Evolutionary conservation across 2,113 vertebrate species (phyloP), one percentile per base, ranked within the genome.

Genomic region (Pachypanchax playfairii): DNA sequence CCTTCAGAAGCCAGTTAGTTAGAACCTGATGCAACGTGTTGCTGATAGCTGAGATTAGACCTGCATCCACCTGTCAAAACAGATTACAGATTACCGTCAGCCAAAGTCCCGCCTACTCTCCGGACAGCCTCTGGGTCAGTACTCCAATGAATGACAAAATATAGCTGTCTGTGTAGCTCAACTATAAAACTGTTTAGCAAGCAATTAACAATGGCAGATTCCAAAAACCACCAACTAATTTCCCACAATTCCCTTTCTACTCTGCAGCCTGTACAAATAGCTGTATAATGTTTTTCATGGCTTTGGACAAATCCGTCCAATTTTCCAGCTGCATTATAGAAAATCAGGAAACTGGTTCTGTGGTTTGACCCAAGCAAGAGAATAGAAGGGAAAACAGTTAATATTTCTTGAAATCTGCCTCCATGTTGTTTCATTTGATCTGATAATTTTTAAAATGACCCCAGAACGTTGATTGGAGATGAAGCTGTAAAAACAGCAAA

Each of bases 1-100:
- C 70, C 80, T 85, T 83, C 80, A 84, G 74, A 12, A 66, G 57
- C 75, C 73, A 90, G 86, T 91, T 89, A 88, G 66, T 33, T 26
- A 22, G 67, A 78, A 70, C 80, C 66, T 85, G 62, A 89, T 76
- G 71, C 77, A 73, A 65, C 7, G 39, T 70, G 77, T 82, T 87
- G 60, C 64, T 10, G 33, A 51, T 57, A 69, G 72, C 53, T 63
- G 54, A 80, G 72, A 85, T 88, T 79, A 69, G 36, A 46, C 44
- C 73, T 47, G 68, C 56, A 68, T 68, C 80, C 86, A 90, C 71
- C 85, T 88, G 87, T 87, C 75, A 82, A 55, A 82, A 75, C 84
- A 75, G 73, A 66, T 88, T 70, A 59, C n/a, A 59, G 48, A 58
- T 12, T 59, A 59, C 11, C 54, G 50, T 50, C 17, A 42, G 48